Conservation (phyloP, 2,113 vertebrate species). For the Falcunculus frontatus region DNA sequence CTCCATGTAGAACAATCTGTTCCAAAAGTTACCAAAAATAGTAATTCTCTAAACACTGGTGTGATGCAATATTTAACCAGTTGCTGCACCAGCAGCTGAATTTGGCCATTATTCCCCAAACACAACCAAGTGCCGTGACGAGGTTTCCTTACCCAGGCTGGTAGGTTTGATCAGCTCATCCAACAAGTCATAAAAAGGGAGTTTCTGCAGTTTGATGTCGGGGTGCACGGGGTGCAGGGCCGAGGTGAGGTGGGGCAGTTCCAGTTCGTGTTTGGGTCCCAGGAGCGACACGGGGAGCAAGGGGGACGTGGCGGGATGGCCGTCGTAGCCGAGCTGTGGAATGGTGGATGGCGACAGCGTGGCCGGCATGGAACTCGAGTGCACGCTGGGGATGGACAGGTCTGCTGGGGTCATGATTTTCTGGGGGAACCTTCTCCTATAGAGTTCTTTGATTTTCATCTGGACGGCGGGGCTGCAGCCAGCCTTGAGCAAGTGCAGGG, state of each 20-base stretch:
- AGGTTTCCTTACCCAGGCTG: slow-evolving; percentile 72
- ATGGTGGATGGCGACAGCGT: slow-evolving; percentile 81
- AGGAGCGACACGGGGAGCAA: slow-evolving; percentile 92
- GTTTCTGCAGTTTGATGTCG: slow-evolving; percentile 95
- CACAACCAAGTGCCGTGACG: not conserved
- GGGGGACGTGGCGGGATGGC: slow-evolving; percentile 86
- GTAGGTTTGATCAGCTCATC: slow-evolving; percentile 98
- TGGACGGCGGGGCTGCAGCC: slow-evolving; percentile 97
- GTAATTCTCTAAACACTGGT: slow-evolving; percentile 13
- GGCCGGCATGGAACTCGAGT: slow-evolving; percentile 86
- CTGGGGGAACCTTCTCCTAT: slow-evolving; percentile 93
- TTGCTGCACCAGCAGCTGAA: not conserved
- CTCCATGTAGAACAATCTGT: slow-evolving; percentile 54
- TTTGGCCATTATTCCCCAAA: not conserved
- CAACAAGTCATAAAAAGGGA: slow-evolving; percentile 96
- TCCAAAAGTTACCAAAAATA: slow-evolving; percentile 57
- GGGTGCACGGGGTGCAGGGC: slow-evolving; percentile 95
- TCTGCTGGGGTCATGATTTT: slow-evolving; percentile 94
- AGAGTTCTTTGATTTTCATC: slow-evolving; percentile 99
- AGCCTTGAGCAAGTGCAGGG: slow-evolving; percentile 92
- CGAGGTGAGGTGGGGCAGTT: slow-evolving; percentile 89
- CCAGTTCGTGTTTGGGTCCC: slow-evolving; percentile 96
- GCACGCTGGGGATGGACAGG: slow-evolving; percentile 84
- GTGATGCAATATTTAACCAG: slow-evolving; percentile 54
- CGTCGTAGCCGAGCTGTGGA: slow-evolving; percentile 89